Conservation (phyloP, 2,113 vertebrate genomes). For the Recurvirostra avosetta region DNA sequence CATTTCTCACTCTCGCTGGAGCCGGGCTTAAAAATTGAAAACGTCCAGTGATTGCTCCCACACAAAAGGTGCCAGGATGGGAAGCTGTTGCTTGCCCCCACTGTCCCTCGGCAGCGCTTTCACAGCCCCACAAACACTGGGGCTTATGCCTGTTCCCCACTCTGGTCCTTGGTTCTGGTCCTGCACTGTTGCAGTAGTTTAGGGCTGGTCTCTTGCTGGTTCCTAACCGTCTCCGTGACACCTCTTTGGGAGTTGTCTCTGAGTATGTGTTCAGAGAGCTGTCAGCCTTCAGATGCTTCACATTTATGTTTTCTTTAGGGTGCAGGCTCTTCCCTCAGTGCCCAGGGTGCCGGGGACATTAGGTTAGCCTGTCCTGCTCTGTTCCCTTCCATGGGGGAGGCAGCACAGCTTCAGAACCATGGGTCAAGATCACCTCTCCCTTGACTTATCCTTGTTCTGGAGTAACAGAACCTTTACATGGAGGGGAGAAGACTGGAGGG, state of each 20-base stretch:
- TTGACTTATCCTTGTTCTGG: neutral
- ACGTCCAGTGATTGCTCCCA: neutral
- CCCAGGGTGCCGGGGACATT: fast-evolving
- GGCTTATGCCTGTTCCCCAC: neutral
- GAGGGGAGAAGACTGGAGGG: neutral
- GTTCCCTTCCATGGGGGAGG: neutral
- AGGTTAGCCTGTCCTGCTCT: neutral
- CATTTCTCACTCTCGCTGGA: neutral
- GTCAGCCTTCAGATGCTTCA: neutral
- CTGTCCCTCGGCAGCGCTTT: neutral
- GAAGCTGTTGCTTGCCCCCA: neutral
- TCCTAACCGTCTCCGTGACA: neutral
- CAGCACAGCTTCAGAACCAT: neutral
- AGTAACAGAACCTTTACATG: neutral
- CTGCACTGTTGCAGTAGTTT: neutral
- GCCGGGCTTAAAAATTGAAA: neutral
- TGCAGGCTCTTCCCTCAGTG: neutral
- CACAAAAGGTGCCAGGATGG: neutral
- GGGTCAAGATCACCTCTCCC: neutral
- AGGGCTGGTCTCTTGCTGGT: neutral
- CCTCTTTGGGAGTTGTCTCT: neutral
- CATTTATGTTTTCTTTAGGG: neutral
- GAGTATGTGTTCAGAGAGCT: neutral
- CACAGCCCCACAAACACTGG: neutral
- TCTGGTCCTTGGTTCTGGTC: neutral